Evolutionary conservation across 2,113 vertebrate genomes (phyloP), one percentile per base, ranked within the genome.

Genomic region (Plestiodon gilberti): DNA sequence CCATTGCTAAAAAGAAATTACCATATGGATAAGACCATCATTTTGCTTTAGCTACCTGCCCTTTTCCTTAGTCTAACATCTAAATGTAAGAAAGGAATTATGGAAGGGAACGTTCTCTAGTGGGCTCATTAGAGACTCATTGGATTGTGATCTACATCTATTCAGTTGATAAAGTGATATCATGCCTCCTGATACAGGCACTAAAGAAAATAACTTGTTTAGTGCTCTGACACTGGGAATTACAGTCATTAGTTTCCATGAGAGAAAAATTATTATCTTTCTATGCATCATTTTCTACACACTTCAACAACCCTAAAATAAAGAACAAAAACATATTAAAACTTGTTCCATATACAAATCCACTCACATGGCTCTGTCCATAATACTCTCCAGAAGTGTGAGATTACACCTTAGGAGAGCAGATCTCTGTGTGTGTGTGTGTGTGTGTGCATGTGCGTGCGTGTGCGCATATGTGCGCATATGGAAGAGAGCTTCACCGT

Each of bases 161-260:
- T 75, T 75, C 35, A 48, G 17, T 75, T 74, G 30, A 83, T 15
- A 83, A 48, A 43, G 40, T 23, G 28, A 62, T 57, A 40, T 8
- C 1, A 78, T 35, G 22, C 22, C 48, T 67, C 22, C 57, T 30
- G 80, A 4, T 62, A n/a, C 35, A 76, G 59, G 6, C 77, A 81
- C 82, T 13, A 5, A 76, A 69, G 84, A 79, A 75, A 1, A 82
- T 83, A 85, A 78, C 9, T 71, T 0, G 73, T 87, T 91, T 30
- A 85, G 70, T 14, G 81, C 1, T 35, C 73, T 23, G 25, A 17
- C 76, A n/a, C 6, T 73, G 8, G 11, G 1, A 14, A 84, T 83
- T 77, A 18, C 67, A 80, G 13, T 0, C 57, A 9, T 38, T 18
- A 28, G 23, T 28, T 61, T n/a, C 35, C 79, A 40, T 18, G 25